Percentiles rank a stretch among this genome's conserved stretches.
These are phyloP conservation scores for Polymixis lichenea DNA, from an alignment of 2,888 invertebrate species.

Conservation along the genomic window DNA sequence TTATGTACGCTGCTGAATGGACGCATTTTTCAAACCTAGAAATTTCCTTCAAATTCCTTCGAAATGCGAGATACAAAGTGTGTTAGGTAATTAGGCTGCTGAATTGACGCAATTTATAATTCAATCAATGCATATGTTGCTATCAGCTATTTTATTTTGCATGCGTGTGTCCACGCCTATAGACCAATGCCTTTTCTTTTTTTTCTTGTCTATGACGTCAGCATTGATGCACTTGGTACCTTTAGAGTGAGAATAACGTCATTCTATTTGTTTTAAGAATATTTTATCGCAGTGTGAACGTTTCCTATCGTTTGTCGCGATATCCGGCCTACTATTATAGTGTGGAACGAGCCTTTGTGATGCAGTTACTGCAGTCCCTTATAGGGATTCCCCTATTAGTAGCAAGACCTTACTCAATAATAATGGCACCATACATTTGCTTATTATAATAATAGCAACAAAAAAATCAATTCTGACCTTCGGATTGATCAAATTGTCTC, in stretches of 20 bases:
- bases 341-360: conserved; percentile 52
- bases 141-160: background rate
- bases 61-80: too few species aligned
- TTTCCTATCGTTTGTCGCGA: conserved; percentile 6
- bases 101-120: too few species aligned
- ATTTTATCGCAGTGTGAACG: conserved; percentile 14
- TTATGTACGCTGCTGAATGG: too few species aligned
- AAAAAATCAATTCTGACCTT: background rate
- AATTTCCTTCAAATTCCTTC: too few species aligned
- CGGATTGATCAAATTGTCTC: background rate
- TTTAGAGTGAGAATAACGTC: conserved; percentile 10
- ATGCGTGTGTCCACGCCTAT: background rate
- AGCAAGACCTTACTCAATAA: background rate
- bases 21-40: too few species aligned
- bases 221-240: background rate
- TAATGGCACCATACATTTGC: background rate
- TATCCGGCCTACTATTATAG: conserved; percentile 40
- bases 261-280: conserved; percentile 35
- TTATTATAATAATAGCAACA: background rate
- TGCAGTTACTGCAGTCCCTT: background rate
- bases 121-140: too few species aligned
- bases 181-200: background rate
- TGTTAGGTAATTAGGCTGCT: too few species aligned
- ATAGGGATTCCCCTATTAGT: background rate
- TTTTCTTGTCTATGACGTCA: conserved; percentile 19